A percentile compares a stretch with the other conserved stretches of the same genome.
These are phyloP conservation scores for Chiloscyllium plagiosum DNA, from an alignment of 2,113 vertebrate genomes.

Conservation along the genomic window DNA sequence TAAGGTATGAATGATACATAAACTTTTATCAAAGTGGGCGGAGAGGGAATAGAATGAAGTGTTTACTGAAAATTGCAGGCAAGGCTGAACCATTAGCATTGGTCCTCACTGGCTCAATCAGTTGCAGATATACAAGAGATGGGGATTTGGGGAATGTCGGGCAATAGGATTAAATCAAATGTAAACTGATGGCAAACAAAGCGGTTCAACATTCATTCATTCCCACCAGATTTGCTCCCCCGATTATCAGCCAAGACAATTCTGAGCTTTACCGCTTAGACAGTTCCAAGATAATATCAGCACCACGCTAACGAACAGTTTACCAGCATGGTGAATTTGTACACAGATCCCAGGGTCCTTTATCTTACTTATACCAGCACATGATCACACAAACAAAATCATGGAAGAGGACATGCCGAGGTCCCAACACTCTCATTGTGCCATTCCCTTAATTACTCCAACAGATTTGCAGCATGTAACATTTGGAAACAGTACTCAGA, in stretches of 20 bases:
- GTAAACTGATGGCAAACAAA: background rate
- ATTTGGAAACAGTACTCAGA: background rate
- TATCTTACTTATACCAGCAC: background rate
- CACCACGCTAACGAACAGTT: background rate
- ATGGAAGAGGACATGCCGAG: background rate
- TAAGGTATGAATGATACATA: background rate
- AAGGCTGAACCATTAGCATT: background rate
- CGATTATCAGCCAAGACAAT: background rate
- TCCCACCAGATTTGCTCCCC: background rate
- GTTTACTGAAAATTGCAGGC: background rate
- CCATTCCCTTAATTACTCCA: background rate
- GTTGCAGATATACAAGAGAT: background rate
- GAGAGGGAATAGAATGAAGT: background rate
- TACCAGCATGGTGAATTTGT: background rate
- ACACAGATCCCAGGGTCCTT: background rate
- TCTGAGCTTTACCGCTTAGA: background rate
- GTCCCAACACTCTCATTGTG: background rate
- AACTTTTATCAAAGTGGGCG: background rate
- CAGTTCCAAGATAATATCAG: background rate
- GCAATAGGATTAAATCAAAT: background rate
- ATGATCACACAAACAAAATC: background rate
- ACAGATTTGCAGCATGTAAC: background rate
- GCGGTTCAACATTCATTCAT: background rate
- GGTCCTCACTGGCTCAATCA: background rate
- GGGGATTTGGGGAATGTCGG: background rate